phyloP scores from a whole-genome alignment of 2,888 invertebrate genomes.

The Clostera curtula region DNA sequence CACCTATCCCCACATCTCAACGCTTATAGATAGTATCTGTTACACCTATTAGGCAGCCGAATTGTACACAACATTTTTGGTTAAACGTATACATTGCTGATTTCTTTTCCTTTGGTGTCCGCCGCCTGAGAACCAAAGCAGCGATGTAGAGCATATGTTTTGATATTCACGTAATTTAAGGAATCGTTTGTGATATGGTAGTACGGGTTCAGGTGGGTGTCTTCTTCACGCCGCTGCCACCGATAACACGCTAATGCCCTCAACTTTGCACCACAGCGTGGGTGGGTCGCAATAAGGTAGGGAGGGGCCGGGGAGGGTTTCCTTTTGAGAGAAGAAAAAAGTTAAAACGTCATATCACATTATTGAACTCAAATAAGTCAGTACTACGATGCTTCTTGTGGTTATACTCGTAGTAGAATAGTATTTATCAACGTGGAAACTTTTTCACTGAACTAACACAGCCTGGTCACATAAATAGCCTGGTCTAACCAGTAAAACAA shows the following conservation, averaged over 20 bases:
- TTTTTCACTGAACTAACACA: too few relatives aligned
- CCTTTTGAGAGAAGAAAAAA: conserved; percentile 61
- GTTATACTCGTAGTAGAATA: too few relatives aligned
- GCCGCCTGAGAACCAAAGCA: conserved; percentile 8
- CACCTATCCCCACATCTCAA: conserved; percentile 73
- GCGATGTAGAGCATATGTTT: conserved; percentile 27
- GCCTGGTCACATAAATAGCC: too few relatives aligned
- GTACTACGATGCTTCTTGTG: background rate
- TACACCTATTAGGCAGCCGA: conserved; percentile 47
- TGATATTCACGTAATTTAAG: conserved; percentile 22
- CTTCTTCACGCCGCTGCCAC: conserved; percentile 67
- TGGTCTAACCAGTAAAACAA: too few relatives aligned
- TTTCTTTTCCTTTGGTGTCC: conserved; percentile 9
- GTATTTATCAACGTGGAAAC: too few relatives aligned
- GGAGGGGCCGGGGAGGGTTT: conserved; percentile 29
- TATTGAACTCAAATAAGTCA: conserved; percentile 66
- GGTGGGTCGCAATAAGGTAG: conserved; percentile 22
- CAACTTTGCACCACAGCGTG: conserved; percentile 73
- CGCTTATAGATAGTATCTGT: conserved; percentile 72
- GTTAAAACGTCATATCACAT: conserved; percentile 69
- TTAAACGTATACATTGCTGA: conserved; percentile 42
- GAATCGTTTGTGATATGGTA: conserved; percentile 30
- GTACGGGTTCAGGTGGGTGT: conserved; percentile 64
- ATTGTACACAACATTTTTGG: conserved; percentile 8
- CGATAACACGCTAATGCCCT: conserved; percentile 75